Percentiles rank a stretch among this genome's conserved stretches.
These are phyloP conservation scores for Tachina lurida DNA, from an alignment of 2,888 invertebrate species.

Conservation along the genomic window DNA sequence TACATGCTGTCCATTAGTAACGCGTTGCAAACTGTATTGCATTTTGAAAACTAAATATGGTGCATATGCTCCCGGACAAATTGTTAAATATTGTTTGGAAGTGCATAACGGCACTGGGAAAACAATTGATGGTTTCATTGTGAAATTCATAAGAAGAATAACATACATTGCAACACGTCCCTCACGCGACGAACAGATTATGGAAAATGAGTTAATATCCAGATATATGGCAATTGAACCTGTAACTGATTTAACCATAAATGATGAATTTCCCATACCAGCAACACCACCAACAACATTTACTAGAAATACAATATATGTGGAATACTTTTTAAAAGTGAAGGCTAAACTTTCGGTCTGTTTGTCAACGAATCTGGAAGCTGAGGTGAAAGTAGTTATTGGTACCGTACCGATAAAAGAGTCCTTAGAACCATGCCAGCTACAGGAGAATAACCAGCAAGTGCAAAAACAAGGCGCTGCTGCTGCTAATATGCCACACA, in stretches of 20 bases:
- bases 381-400: not conserved
- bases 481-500: no score
- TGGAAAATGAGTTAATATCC: not conserved
- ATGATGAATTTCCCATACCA: not conserved
- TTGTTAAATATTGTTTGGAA: not conserved
- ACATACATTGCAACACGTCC: not conserved
- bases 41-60: not conserved
- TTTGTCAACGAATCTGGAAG: not conserved
- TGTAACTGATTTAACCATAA: not conserved
- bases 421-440: not conserved
- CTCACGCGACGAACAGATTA: not conserved
- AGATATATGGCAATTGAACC: not conserved
- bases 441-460: not conserved
- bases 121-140: not conserved
- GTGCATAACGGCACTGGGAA: not conserved
- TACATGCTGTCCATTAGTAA: not conserved
- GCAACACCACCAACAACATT: not conserved
- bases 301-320: not conserved
- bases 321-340: not conserved
- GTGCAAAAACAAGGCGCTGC: no score
- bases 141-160: not conserved
- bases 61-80: not conserved
- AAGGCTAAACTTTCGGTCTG: not conserved
- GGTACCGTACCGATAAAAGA: not conserved
- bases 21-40: not conserved